Base-by-base conservation (phyloP, 2,113 vertebrate species). In the Canis aureus region DNA sequence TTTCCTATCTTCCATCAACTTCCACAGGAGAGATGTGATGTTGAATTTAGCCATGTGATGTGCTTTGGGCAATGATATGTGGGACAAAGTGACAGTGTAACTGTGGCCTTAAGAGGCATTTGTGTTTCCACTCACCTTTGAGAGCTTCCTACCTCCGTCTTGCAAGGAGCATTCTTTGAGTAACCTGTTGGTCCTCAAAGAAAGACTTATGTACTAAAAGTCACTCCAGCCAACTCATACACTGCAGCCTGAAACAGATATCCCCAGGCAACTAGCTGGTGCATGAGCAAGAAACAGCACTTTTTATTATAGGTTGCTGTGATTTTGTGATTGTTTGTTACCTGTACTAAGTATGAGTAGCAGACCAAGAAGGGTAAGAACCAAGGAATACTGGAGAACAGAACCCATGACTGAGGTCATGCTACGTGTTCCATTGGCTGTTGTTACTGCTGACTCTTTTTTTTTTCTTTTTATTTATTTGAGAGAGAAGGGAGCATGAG, bases 51-150 rank as follows among this genome's bases (percentile, higher is more conserved):
- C 35, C 27, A 38, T 16, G 57, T 49, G 49, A 85, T 89, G 76
- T 93, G 71, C 51, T 78, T 89, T 93, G 67, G 29, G 60, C 51
- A 96, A 29, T 32, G 60, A 89, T 74, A 25, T 81, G 17, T 22
- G 78, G 64, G 67, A 74, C 22, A 57, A 88, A 95, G 32, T 60
- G 64, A 82, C 13, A n/a, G 29, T 60, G 66, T 66, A 51, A 12
- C 51, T 78, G 3, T 9, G 17, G n/a, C 29, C 71, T 60, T 85
- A 25, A 82, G 60, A 64, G 38, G 78, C 78, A 83, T 59, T 89
- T 64, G n/a, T 96, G 20, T 96, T 76, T 93, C 89, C 19, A 87
- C 11, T n/a, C 60, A 93, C 35, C 23, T 13, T 64, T 62, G 43
- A 76, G 43, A 62, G 64, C 82, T 91, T 92, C 76, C 35, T 38